These are phyloP conservation scores for Suncus etruscus DNA, from an alignment of 2,113 vertebrate genomes.

Conservation along the genomic window DNA sequence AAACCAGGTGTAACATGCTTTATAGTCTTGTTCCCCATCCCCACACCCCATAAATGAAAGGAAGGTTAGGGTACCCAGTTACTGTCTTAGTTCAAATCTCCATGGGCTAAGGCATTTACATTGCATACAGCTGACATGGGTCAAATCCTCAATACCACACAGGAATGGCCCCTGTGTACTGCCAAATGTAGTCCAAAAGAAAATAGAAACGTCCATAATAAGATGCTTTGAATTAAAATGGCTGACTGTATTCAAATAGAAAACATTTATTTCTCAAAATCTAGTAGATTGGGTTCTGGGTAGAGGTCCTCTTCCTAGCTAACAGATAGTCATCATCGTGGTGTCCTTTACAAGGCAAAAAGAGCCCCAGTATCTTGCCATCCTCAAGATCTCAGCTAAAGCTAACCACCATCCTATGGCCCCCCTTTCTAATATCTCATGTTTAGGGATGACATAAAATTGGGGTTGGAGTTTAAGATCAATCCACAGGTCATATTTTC, in stretches of 20 bases:
- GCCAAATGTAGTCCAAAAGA: too few relatives aligned
- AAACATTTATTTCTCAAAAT: conserved; percentile 6
- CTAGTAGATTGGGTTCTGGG: neutral
- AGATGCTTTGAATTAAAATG: neutral
- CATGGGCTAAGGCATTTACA: neutral
- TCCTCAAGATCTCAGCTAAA: neutral
- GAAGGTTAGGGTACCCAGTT: neutral
- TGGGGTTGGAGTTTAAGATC: too few relatives aligned
- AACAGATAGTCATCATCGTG: neutral
- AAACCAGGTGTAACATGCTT: neutral
- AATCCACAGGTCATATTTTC: too few relatives aligned
- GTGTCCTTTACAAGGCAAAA: neutral
- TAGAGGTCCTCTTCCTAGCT: neutral
- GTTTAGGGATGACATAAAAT: too few relatives aligned
- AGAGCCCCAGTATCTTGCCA: neutral
- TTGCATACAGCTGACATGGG: too few relatives aligned
- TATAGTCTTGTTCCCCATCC: neutral
- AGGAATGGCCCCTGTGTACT: too few relatives aligned
- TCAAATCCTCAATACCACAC: too few relatives aligned
- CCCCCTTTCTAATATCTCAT: neutral
- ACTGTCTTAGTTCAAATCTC: neutral
- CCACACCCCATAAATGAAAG: neutral
- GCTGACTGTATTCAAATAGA: neutral
- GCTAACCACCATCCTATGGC: neutral
- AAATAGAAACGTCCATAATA: too few relatives aligned